A percentile compares a stretch with the other conserved stretches of the same genome.
phyloP scores from a whole-genome alignment of 1,140 invertebrate genomes.

The Zophobas atratus region DNA sequence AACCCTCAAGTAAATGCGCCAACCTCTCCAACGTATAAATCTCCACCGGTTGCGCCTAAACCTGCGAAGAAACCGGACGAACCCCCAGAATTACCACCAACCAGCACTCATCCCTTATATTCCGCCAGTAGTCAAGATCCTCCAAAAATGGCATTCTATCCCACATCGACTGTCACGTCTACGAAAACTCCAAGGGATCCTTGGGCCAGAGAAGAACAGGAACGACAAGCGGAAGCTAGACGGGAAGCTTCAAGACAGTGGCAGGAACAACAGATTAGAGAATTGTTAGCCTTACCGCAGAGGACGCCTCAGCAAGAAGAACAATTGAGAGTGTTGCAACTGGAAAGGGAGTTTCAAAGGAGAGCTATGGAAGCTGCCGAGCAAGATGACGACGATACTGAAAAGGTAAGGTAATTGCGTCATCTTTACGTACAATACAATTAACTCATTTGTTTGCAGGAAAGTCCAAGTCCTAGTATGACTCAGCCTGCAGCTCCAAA shows the following conservation, averaged over 20 bases:
- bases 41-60: conserved; percentile 71
- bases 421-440: background rate
- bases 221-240: conserved; percentile 82
- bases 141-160: conserved; percentile 82
- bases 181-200: conserved; percentile 76
- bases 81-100: conserved; percentile 81
- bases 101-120: conserved; percentile 82
- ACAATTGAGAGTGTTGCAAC: conserved; percentile 84
- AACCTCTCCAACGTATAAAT: conserved; percentile 67
- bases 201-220: conserved; percentile 91
- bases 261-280: conserved; percentile 86
- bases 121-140: conserved; percentile 83
- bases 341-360: conserved; percentile 91
- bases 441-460: conserved; percentile 53
- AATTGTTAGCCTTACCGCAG: conserved; percentile 78
- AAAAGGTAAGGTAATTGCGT: conserved; percentile 59
- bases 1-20: conserved; percentile 67
- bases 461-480: conserved; percentile 60
- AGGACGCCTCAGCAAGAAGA: conserved; percentile 88
- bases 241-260: conserved; percentile 73
- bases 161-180: conserved; percentile 64
- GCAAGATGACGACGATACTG: conserved; percentile 82
- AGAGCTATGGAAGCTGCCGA: conserved; percentile 84
- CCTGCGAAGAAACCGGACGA: conserved; percentile 67
- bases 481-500: conserved; percentile 54